Evolutionary conservation across 2,113 vertebrate species (phyloP), one percentile per base, ranked within the genome.

Genomic region (Cynopterus brachyotis): DNA sequence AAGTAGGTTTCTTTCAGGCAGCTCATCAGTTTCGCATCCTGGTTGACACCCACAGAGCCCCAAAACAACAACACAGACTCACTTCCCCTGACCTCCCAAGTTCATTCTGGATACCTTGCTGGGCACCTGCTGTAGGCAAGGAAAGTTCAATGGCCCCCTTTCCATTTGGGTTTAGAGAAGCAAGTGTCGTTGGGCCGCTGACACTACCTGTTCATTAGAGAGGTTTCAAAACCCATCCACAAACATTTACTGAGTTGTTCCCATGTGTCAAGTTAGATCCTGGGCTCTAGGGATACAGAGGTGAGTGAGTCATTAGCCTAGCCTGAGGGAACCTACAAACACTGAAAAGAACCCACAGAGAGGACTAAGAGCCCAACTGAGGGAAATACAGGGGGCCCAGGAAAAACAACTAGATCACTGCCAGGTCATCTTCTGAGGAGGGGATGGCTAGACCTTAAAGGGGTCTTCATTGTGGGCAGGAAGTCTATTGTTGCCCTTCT

Each of bases 1-100:
- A 93, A 79, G 75, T 19, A 95, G n/a, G 59, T 53, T 97, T 97
- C 88, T 79, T 91, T 28, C 72, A 78, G 55, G 22, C 88, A 96
- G 76, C 72, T 80, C 70, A 53, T 95, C 42, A 86, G 96, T 97
- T 96, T 98, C 94, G 94, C 88, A 97, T 97, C 97, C 97, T 89
- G 81, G 84, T 94, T 93, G 67, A 96, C 72, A 94, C 88, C 80
- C 57, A 94, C 81, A 66, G 37, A 95, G 79, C 10, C 35, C 69
- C 96, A 94, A 76, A 82, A 93, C 37, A 86, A 96, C 64, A 90
- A 73, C 20, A 91, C 87, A 94, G 73, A 87, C 57, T 69, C 16
- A 64, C 47, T 93, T 90, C 92, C 92, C 94, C 73, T 50, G 78
- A 90, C 47, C 20, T 73, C 7, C 55, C 19, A 4, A 50, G 30